Evolutionary conservation across 2,113 vertebrate species (phyloP), one percentile per base, ranked within the genome.

Genomic region (Labeo catla): DNA sequence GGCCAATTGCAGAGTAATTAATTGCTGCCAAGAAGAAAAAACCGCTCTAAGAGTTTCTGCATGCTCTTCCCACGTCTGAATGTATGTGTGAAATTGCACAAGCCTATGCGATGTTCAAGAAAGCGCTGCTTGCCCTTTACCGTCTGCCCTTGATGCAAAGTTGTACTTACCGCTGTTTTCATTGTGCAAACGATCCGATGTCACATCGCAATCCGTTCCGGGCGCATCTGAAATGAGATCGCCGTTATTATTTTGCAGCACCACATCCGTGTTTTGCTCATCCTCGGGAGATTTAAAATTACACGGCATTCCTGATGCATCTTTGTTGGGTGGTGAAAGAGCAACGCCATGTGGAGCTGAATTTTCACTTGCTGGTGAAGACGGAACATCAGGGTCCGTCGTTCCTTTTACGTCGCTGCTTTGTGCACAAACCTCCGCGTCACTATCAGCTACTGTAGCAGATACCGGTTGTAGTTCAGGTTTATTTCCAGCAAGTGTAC

Each of bases 171-270:
- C 92, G 16, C 63, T 68, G 87, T 87, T 90, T 59, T 78, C 65
- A 13, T 90, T 87, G 52, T 45, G 73, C 82, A 65, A 86, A 54
- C 52, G 68, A 49, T 39, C 50, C 36, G 77, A 54, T 9, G 63
- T 87, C 16, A 34, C 81, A 28, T 61, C 88, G 0, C 72, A 72
- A 39, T 78, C 85, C 3, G 91, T 92, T 59, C 93, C 93, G 5
- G 91, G 21, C 72, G 92, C 91, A 2, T 91, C 93, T 90, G 91
- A 93, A 84, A 88, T 87, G 4, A 87, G 52, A 11, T 49, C 86
- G 68, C 79, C 73, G 68, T 88, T 84, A 1, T 91, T 86, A 1
- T 91, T 87, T 36, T 45, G 86, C 8, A 86, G 23, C 85, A 89
- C 45, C n/a, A 13, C 83, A 65, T 88, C 90, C 54, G 12, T 57